These are phyloP conservation scores for Cyphomyrus plagiostoma DNA, from an alignment of 2,113 vertebrate genomes.

Conservation along the genomic window DNA sequence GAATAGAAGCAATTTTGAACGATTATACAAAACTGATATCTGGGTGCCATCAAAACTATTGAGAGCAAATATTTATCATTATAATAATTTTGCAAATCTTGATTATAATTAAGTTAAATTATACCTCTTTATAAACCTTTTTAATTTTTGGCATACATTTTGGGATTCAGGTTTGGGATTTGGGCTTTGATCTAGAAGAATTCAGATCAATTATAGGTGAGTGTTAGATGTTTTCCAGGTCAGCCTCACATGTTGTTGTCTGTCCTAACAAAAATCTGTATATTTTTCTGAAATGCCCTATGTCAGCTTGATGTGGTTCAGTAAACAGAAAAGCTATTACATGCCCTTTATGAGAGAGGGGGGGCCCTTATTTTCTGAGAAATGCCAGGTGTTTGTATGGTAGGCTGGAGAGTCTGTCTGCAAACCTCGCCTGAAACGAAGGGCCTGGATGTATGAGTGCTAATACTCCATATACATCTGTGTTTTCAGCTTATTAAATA, in stretches of 20 bases:
- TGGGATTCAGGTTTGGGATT: neutral
- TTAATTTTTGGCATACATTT: neutral
- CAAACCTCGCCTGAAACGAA: neutral
- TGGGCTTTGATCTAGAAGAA: neutral
- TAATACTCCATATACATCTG: neutral
- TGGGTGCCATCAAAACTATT: neutral
- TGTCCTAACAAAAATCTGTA: neutral
- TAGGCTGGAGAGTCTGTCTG: neutral
- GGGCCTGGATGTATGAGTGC: neutral
- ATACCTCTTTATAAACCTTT: neutral
- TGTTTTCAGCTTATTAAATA: neutral
- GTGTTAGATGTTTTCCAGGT: neutral
- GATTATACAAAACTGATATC: neutral
- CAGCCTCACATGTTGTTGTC: neutral
- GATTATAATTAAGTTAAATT: neutral
- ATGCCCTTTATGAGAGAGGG: neutral
- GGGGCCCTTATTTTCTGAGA: neutral
- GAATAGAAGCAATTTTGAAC: neutral
- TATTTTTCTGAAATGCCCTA: neutral
- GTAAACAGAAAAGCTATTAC: neutral
- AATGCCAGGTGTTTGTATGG: neutral
- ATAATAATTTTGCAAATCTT: neutral
- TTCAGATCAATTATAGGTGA: neutral
- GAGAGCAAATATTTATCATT: neutral
- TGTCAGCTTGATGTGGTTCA: neutral